phyloP scores from a whole-genome alignment of 2,113 vertebrate species.

The Neodon shergylaensis region DNA sequence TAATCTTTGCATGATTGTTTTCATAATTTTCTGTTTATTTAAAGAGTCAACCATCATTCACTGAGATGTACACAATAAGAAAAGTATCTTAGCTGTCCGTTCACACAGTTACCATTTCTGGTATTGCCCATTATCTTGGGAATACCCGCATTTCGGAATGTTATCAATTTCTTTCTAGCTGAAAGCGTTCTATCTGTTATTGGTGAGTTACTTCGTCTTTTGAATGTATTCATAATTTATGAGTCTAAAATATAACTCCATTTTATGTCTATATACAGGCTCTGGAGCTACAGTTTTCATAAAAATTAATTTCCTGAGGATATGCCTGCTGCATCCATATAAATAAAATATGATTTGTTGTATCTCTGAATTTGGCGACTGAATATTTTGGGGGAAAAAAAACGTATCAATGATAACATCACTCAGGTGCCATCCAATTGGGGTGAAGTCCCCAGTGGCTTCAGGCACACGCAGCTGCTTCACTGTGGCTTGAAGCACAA shows the following conservation, averaged over 20 bases:
- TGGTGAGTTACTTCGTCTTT: not conserved
- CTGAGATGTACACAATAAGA: not conserved
- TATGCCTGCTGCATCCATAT: not conserved
- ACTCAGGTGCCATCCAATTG: fast-evolving
- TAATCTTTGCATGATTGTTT: not conserved
- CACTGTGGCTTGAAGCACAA: fast-evolving
- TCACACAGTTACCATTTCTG: not conserved
- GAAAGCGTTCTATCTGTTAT: not conserved
- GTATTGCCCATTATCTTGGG: not conserved
- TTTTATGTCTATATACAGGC: not conserved
- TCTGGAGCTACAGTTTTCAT: not conserved
- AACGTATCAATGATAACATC: fast-evolving
- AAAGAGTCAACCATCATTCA: not conserved
- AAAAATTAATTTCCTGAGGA: not conserved
- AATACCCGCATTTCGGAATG: not conserved
- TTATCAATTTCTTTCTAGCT: not conserved
- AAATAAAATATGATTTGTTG: not conserved
- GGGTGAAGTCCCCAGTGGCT: fast-evolving
- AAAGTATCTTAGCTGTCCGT: not conserved
- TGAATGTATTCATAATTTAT: not conserved
- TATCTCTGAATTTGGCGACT: not conserved
- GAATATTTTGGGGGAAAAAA: not conserved
- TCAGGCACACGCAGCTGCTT: not conserved
- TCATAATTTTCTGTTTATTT: not conserved
- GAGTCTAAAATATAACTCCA: not conserved